These are phyloP conservation scores for Motacilla alba DNA, from an alignment of 2,113 vertebrate genomes.

Conservation along the genomic window DNA sequence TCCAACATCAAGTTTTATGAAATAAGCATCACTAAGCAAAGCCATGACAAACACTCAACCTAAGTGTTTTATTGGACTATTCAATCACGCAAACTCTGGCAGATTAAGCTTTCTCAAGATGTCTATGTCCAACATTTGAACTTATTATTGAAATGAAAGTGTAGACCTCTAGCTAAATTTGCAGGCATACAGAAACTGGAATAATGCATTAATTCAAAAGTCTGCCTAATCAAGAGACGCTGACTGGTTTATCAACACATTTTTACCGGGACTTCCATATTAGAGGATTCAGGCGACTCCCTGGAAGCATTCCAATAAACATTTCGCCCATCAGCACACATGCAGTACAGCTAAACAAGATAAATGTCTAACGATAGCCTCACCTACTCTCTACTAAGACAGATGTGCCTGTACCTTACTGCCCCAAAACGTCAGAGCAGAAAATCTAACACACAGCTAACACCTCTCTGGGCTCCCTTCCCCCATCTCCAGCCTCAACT, in stretches of 20 bases:
- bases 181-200: not conserved
- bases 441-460: not conserved
- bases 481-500: not conserved
- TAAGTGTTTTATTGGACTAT: not conserved
- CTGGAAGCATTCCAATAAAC: not conserved
- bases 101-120: not conserved
- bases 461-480: accelerated
- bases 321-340: not conserved
- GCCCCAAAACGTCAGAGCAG: not conserved
- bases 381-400: not conserved
- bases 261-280: not conserved
- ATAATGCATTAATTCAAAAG: not conserved
- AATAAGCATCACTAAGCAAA: not conserved
- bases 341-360: not conserved
- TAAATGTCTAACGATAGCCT: not conserved
- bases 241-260: not conserved
- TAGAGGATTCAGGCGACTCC: not conserved
- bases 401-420: not conserved
- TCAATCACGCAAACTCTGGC: not conserved
- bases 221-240: not conserved
- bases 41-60: not conserved
- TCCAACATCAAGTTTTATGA: not conserved
- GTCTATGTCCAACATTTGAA: not conserved
- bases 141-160: not conserved
- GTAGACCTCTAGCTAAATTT: not conserved